Evolutionary conservation across 2,113 vertebrate species (phyloP), one percentile per base, ranked within the genome.

Genomic region (Cyprinodon brontotheroides): DNA sequence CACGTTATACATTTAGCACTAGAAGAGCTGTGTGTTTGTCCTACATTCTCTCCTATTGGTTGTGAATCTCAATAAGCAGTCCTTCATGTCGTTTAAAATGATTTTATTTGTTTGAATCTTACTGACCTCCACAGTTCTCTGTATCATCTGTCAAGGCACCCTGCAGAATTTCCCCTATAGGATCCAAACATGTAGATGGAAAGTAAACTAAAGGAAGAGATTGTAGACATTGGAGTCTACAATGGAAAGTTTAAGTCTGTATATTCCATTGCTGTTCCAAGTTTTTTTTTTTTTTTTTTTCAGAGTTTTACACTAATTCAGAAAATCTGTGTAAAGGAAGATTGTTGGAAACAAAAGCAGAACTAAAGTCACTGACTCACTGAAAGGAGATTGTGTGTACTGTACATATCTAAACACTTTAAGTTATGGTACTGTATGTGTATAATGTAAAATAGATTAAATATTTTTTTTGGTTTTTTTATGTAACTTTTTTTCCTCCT

Each of bases 1-100:
- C 59, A 9, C 57, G 20, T 9, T 65, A 70, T 83, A 68, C n/a
- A 65, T 84, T 84, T 91, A 88, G 85, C 86, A 83, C 61, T 74
- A 76, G 72, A 78, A 37, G 75, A 71, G 68, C 75, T 78, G 74
- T 80, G 75, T 77, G 69, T 76, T 74, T 70, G 81, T 72, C 59
- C 43, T 61, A 76, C 75, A 68, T 82, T 59, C 60, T 80, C 60
- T 53, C 68, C 63, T 77, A 61, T 68, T 89, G 65, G 65, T 43
- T 45, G 22, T 57, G 14, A 53, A 37, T 63, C 11, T 65, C 45
- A 70, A 80, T 53, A 77, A 53, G 65, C 71, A 75, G 53, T 73
- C 38, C 36, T 67, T 50, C 4, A 81, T 66, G 2, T 59, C 29
- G 37, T 36, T 78, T 50, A 62, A 47, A 57, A 78, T 65, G 11